phyloP scores from a whole-genome alignment of 2,113 vertebrate species.

The Vulpes vulpes region DNA sequence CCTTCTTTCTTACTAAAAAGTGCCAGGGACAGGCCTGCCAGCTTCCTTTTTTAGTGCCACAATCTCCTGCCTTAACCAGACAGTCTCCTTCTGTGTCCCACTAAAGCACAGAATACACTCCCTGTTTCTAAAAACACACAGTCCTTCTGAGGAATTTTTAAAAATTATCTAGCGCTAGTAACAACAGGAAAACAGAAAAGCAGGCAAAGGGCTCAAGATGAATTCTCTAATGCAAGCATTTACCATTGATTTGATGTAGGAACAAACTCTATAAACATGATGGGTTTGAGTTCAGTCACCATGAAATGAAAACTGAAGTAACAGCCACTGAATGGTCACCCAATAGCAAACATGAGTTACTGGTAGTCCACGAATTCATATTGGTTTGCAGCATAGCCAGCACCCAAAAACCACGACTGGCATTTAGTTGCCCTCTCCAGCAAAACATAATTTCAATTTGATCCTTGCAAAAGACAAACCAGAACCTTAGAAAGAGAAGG shows the following conservation, averaged over 20 bases:
- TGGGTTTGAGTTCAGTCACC: constrained; percentile 5
- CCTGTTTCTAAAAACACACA: constrained; percentile 61
- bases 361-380: constrained; percentile 48
- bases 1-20: constrained; percentile 64
- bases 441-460: constrained; percentile 12
- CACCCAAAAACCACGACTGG: constrained; percentile 7
- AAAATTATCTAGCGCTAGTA: background rate
- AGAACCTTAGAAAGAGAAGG: constrained; percentile 49
- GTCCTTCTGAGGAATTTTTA: background rate
- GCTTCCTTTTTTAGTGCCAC: constrained; percentile 65
- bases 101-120: constrained; percentile 58
- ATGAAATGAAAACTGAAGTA: constrained; percentile 6
- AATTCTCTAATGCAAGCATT: constrained; percentile 57
- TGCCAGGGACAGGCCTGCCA: constrained; percentile 52
- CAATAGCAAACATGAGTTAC: constrained; percentile 13
- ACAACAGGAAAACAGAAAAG: constrained; percentile 53
- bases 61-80: constrained; percentile 68
- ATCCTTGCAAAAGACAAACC: background rate
- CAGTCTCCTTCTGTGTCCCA: constrained; percentile 68
- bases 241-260: background rate
- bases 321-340: background rate
- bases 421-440: constrained; percentile 43
- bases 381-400: background rate
- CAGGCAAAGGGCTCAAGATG: background rate
- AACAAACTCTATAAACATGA: constrained; percentile 59